phyloP scores from a whole-genome alignment of 2,888 invertebrate species.

The Phalera bucephala region DNA sequence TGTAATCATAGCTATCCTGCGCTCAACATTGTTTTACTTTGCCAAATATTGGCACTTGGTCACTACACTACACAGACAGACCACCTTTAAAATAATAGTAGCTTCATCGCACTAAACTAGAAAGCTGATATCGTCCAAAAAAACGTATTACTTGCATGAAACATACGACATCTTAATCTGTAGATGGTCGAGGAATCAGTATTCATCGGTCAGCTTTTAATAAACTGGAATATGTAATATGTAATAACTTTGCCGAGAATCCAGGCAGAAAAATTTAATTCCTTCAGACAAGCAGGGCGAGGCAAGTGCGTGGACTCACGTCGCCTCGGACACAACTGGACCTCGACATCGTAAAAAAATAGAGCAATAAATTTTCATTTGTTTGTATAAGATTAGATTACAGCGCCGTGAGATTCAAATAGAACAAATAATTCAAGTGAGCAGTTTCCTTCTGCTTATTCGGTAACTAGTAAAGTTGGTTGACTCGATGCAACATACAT shows the following conservation, averaged over 20 bases:
- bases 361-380: constrained; percentile 2
- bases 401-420: neutral
- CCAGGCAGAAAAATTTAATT: constrained; percentile 67
- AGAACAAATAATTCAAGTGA: constrained; percentile 1
- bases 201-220: constrained; percentile 50
- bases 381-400: constrained; percentile 1
- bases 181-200: constrained; percentile 58
- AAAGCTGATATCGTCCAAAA: too few species aligned
- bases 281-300: constrained; percentile 39
- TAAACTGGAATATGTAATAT: constrained; percentile 55
- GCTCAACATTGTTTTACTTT: too few species aligned
- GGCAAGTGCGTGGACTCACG: constrained; percentile 39
- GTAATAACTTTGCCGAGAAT: constrained; percentile 44
- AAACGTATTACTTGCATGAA: too few species aligned
- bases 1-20: too few species aligned
- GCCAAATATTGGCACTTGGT: too few species aligned
- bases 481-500: too few species aligned
- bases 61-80: too few species aligned
- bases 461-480: too few species aligned
- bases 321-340: constrained; percentile 13
- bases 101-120: too few species aligned
- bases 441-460: neutral
- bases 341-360: constrained; percentile 12
- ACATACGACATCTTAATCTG: too few species aligned
- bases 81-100: too few species aligned